A percentile compares a stretch with the other conserved stretches of the same genome.
Evolutionary conservation across 2,888 invertebrate genomes (phyloP).

Genomic region (Galerucella nymphaeae): DNA sequence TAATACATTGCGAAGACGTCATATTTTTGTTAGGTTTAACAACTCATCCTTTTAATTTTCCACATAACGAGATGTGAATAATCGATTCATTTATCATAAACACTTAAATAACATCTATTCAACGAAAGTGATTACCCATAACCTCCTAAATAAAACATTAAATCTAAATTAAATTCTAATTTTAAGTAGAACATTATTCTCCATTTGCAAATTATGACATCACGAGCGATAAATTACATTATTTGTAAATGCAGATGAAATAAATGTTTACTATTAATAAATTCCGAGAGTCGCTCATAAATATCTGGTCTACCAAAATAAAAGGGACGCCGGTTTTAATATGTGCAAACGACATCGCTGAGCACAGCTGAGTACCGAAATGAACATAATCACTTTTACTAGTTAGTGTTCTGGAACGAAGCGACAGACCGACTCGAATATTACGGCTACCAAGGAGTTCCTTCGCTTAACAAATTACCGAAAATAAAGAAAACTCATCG

Average conservation of each 20-base stretch:
- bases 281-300: conserved; percentile 47
- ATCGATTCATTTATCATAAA: conserved; percentile 1
- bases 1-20: too few species aligned
- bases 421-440: conserved; percentile 51
- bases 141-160: conserved; percentile 4
- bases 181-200: conserved; percentile 26
- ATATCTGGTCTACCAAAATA: conserved; percentile 46
- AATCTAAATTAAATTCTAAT: conserved; percentile 23
- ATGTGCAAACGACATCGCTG: conserved; percentile 48
- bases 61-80: not conserved
- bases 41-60: not conserved
- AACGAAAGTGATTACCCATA: not conserved
- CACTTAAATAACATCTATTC: not conserved
- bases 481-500: conserved; percentile 42
- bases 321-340: conserved; percentile 51
- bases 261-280: conserved; percentile 46
- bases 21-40: too few species aligned
- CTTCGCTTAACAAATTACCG: conserved; percentile 52
- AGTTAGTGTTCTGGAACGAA: conserved; percentile 52
- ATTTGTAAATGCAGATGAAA: conserved; percentile 35
- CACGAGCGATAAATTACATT: conserved; percentile 33
- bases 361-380: conserved; percentile 50
- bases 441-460: conserved; percentile 45
- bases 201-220: conserved; percentile 34
- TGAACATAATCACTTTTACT: conserved; percentile 53